Conservation (phyloP, 2,797 vertebrate species). For the Macropodus opercularis region DNA sequence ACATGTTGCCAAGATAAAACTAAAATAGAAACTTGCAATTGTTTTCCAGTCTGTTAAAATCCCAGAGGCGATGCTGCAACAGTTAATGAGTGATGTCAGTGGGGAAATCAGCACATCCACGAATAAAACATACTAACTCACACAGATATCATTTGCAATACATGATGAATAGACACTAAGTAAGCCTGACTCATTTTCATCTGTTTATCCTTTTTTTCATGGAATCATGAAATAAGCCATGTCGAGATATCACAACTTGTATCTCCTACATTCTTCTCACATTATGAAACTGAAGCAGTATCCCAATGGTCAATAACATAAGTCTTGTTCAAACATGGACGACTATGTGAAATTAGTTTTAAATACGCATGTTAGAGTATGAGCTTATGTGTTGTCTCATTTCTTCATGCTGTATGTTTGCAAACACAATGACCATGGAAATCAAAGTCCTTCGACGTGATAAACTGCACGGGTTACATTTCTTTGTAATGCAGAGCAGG, state of each 20-base stretch:
- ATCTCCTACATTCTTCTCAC: too few species aligned
- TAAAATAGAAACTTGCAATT: constrained; percentile 39
- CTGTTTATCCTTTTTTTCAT: background rate
- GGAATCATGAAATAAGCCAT: background rate
- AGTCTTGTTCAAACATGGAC: constrained; percentile 18
- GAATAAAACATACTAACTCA: background rate
- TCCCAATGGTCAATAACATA: constrained; percentile 1
- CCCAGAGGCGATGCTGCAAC: constrained; percentile 20
- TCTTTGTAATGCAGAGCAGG: constrained; percentile 17
- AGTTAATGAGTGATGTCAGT: constrained; percentile 49
- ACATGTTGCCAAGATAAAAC: constrained; percentile 28
- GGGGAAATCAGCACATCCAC: constrained; percentile 57
- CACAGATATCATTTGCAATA: too few species aligned
- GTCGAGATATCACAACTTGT: too few species aligned
- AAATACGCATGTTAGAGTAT: background rate
- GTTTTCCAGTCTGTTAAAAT: constrained; percentile 50
- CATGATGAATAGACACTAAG: background rate
- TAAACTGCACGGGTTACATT: constrained; percentile 6
- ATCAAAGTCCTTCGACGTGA: constrained; percentile 12
- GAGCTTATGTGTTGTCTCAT: background rate
- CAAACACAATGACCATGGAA: background rate
- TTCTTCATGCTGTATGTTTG: background rate
- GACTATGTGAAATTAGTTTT: background rate
- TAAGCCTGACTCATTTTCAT: background rate
- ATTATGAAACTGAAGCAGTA: constrained; percentile 16